phyloP scores from a whole-genome alignment of 2,888 invertebrate species.

The Anticlea derivata region DNA sequence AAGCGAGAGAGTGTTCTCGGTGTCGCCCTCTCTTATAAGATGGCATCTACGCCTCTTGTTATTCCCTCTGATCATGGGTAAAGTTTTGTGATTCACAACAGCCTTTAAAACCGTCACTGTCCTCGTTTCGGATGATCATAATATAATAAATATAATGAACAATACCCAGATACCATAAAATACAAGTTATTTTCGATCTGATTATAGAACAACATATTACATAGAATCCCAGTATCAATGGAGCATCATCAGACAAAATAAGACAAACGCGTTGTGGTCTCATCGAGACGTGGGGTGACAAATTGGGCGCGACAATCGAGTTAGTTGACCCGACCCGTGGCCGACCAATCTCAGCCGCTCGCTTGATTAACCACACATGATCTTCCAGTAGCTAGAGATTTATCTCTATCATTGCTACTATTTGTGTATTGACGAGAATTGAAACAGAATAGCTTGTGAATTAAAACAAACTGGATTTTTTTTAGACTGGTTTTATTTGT shows the following conservation, averaged over 20 bases:
- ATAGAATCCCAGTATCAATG: slow-evolving; percentile 12
- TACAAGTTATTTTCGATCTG: background rate
- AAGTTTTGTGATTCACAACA: too few species aligned
- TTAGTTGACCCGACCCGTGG: slow-evolving; percentile 79
- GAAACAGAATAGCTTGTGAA: too few species aligned
- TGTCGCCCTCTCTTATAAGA: too few species aligned
- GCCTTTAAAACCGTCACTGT: too few species aligned
- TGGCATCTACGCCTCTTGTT: background rate
- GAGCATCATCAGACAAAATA: slow-evolving; percentile 32
- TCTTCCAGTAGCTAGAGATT: slow-evolving; percentile 20
- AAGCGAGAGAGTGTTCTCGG: too few species aligned
- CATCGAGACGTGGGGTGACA: slow-evolving; percentile 61
- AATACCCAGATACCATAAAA: background rate
- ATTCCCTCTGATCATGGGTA: background rate
- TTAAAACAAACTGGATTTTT: too few species aligned
- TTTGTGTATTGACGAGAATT: background rate
- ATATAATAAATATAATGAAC: too few species aligned
- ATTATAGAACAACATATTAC: background rate
- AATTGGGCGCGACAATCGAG: slow-evolving; percentile 80
- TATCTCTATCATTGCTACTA: background rate
- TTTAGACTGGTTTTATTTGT: too few species aligned
- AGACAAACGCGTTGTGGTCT: slow-evolving; percentile 56
- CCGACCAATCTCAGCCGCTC: slow-evolving; percentile 55
- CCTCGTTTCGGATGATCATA: too few species aligned
- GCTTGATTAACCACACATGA: slow-evolving; percentile 55